Evolutionary conservation across 2,888 invertebrate species (phyloP).

Genomic region (Callosobruchus maculatus): DNA sequence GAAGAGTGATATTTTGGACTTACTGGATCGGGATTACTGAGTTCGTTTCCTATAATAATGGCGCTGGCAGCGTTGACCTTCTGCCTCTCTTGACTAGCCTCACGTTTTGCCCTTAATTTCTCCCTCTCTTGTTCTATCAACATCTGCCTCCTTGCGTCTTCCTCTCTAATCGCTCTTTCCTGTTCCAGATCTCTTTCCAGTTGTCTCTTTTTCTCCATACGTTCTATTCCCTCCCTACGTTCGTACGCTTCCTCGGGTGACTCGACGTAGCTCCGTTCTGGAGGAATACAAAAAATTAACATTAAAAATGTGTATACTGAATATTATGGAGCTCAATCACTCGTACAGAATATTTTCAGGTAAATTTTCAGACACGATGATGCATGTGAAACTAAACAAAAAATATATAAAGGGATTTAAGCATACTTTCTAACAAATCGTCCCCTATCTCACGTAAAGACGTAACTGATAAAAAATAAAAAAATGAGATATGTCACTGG

Average conservation of each 20-base stretch:
- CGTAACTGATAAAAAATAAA: too few relatives aligned
- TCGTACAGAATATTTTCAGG: too few relatives aligned
- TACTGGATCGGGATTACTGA: conserved; percentile 65
- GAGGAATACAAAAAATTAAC: not conserved
- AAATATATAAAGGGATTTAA: too few relatives aligned
- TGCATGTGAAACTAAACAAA: too few relatives aligned
- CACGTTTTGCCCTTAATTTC: conserved; percentile 44
- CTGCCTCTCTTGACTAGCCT: conserved; percentile 50
- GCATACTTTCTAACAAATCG: too few relatives aligned
- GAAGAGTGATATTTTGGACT: conserved; percentile 37
- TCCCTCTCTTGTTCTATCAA: conserved; percentile 45
- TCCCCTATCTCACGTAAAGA: too few relatives aligned
- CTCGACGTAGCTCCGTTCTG: conserved; percentile 50
- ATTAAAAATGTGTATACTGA: not conserved
- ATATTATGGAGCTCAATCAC: too few relatives aligned
- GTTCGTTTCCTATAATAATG: conserved; percentile 61
- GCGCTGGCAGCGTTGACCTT: conserved; percentile 51
- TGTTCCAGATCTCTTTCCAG: conserved; percentile 52
- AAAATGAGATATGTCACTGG: too few relatives aligned
- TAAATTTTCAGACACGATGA: too few relatives aligned
- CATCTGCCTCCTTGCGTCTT: conserved; percentile 43
- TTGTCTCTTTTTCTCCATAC: conserved; percentile 41
- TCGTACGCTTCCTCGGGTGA: conserved; percentile 28
- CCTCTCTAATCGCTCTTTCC: conserved; percentile 48
- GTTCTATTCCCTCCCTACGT: conserved; percentile 20